Percentiles rank a stretch among this genome's conserved stretches.
Evolutionary conservation across 2,113 vertebrate species (phyloP).

Genomic region (Lycocorax pyrrhopterus): DNA sequence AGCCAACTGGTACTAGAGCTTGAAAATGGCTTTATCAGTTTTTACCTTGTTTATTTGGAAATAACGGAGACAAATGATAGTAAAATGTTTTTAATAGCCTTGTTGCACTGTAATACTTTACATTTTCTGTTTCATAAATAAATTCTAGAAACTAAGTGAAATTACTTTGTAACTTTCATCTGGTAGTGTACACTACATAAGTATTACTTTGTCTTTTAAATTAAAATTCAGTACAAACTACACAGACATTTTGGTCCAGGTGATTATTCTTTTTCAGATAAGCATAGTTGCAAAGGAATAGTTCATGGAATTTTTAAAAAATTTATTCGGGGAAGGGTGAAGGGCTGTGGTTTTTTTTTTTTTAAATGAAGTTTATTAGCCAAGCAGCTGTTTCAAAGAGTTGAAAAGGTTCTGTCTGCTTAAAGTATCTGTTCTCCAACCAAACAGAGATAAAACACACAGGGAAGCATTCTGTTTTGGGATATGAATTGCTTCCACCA

Average conservation of each 20-base stretch:
- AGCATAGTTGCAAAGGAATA: not conserved
- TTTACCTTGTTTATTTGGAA: not conserved
- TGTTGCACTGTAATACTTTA: not conserved
- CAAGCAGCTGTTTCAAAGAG: not conserved
- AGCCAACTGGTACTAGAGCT: not conserved
- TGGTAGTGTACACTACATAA: not conserved
- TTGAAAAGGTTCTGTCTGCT: not conserved
- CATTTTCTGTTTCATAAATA: not conserved
- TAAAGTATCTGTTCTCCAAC: not conserved
- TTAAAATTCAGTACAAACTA: not conserved
- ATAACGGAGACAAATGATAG: not conserved
- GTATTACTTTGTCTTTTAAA: not conserved
- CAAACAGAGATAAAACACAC: not conserved
- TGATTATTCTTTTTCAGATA: not conserved
- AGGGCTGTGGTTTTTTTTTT: not conserved
- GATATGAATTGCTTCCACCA: not conserved
- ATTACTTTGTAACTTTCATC: not conserved
- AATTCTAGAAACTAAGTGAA: not conserved
- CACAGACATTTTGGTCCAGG: not conserved
- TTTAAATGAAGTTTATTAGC: not conserved
- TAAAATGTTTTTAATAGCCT: not conserved
- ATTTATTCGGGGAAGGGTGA: not conserved
- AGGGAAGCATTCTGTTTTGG: not conserved
- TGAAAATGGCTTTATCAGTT: not conserved
- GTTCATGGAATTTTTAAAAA: not conserved